These are phyloP conservation scores for Diadegma fenestrale DNA, from an alignment of 2,888 invertebrate species.

Conservation along the genomic window DNA sequence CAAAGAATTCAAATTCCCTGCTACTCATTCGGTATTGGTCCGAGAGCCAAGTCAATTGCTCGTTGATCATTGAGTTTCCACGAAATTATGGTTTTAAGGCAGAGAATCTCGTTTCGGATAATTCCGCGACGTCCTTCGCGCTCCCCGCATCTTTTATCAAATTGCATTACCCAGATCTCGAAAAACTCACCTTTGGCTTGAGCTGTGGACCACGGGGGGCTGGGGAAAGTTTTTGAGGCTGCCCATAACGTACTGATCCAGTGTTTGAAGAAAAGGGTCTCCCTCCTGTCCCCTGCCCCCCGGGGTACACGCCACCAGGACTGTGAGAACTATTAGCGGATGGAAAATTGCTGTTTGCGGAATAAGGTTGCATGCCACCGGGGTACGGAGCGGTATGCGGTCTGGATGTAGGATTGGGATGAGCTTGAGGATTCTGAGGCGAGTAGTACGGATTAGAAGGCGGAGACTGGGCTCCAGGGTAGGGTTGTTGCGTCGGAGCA, in stretches of 20 bases:
- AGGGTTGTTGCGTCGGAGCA: conserved; percentile 64
- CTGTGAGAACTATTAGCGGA: conserved; percentile 68
- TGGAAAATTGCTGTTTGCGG: conserved; percentile 62
- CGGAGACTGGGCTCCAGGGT: conserved; percentile 54
- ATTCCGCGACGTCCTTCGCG: neutral
- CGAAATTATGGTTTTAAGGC: neutral
- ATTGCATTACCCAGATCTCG: neutral
- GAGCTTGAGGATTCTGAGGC: conserved; percentile 52
- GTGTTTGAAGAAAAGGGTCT: conserved; percentile 74
- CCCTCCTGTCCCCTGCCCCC: conserved; percentile 81
- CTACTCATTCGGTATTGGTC: neutral
- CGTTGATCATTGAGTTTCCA: neutral
- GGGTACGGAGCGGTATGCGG: conserved; percentile 69
- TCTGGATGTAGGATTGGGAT: conserved; percentile 49
- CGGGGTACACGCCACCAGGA: conserved; percentile 77
- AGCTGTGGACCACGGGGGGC: conserved; percentile 78
- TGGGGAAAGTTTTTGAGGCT: conserved; percentile 72
- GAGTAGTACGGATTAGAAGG: conserved; percentile 53
- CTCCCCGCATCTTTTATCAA: neutral
- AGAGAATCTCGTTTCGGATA: too few species aligned
- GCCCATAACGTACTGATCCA: conserved; percentile 69
- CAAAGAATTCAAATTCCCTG: neutral
- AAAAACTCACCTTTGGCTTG: conserved; percentile 79
- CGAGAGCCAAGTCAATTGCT: neutral
- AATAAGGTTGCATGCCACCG: conserved; percentile 30